phyloP scores from a whole-genome alignment of 2,113 vertebrate genomes.

The Serilophus lunatus region DNA sequence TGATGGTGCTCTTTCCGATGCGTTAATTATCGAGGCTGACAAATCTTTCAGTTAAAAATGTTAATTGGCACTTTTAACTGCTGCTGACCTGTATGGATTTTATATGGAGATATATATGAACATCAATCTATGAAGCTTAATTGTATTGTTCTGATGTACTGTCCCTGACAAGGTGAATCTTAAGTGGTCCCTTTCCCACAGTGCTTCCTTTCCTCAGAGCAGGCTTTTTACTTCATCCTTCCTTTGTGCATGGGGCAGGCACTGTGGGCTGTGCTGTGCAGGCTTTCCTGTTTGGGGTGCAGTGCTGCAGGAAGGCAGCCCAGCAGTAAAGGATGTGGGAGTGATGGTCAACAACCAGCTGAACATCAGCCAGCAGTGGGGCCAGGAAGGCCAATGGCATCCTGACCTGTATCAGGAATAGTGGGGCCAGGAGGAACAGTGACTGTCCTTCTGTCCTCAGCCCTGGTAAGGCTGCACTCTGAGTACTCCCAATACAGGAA shows the following conservation, averaged over 20 bases:
- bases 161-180: too few species aligned
- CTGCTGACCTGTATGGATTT: background rate
- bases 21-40: fast-evolving
- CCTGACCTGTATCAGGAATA: background rate
- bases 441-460: background rate
- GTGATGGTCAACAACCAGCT: too few species aligned
- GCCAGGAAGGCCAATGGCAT: background rate
- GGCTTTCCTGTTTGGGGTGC: background rate
- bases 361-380: background rate
- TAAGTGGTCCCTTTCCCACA: fast-evolving
- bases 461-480: background rate
- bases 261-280: fast-evolving
- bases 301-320: fast-evolving
- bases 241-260: fast-evolving
- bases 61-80: background rate
- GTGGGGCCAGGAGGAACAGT: background rate
- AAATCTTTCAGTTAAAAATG: background rate
- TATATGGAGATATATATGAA: background rate
- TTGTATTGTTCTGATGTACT: fast-evolving
- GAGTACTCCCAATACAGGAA: too few species aligned
- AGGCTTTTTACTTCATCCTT: too few species aligned
- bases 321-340: background rate
- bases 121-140: background rate
- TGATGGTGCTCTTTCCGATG: fast-evolving
- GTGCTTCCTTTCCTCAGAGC: background rate